Percentiles rank a stretch among this genome's conserved stretches.
Conservation (phyloP, 2,888 invertebrate species). For the Tetranychus piercei region DNA sequence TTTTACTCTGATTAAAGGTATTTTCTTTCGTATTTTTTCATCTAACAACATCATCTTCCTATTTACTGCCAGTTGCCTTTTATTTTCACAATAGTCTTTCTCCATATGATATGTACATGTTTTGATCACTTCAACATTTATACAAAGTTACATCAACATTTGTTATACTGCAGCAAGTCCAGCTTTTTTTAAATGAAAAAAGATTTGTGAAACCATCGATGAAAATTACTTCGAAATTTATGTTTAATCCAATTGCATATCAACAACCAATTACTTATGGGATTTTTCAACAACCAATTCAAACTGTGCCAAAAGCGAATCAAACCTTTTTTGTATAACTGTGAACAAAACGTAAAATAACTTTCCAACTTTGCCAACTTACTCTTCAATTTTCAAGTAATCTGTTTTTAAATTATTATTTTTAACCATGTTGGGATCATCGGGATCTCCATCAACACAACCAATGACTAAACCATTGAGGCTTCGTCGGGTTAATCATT, state of each 20-base stretch:
- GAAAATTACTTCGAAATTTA: neutral
- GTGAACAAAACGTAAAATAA: neutral
- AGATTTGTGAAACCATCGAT: no score
- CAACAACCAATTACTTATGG: neutral
- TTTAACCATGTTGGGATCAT: neutral
- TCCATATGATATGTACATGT: no score
- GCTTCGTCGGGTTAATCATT: slow-evolving; percentile 11
- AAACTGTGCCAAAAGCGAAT: neutral
- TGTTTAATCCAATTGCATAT: neutral
- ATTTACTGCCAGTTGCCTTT: neutral
- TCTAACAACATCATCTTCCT: neutral
- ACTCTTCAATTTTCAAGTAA: neutral
- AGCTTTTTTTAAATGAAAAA: no score
- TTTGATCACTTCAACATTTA: no score
- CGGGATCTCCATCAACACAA: neutral
- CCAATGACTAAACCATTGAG: slow-evolving; percentile 5
- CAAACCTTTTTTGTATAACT: neutral
- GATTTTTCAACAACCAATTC: neutral
- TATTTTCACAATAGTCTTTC: no score
- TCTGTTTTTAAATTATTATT: neutral
- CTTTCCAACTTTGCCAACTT: neutral
- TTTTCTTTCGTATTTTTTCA: neutral
- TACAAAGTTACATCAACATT: no score
- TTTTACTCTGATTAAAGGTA: neutral
- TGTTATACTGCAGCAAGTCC: no score